A percentile compares a stretch with the other conserved stretches of the same genome.
phyloP scores from a whole-genome alignment of 2,888 invertebrate genomes.

The Alcis repandata region DNA sequence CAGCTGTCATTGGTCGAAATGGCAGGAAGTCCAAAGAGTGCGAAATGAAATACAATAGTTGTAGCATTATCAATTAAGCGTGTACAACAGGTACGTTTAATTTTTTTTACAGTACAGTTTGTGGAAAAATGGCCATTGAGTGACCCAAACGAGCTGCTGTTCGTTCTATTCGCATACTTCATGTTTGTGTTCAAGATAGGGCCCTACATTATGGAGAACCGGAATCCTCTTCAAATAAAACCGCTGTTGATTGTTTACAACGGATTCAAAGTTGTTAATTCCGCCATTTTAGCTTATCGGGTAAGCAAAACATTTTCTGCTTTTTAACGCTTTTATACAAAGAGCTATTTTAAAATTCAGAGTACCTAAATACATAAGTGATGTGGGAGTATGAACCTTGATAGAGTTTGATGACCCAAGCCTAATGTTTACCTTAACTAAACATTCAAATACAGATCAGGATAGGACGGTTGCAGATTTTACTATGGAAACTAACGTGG shows the following conservation, averaged over 20 bases:
- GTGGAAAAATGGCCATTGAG: conserved; percentile 90
- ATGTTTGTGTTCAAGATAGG: conserved; percentile 89
- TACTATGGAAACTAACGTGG: too few species aligned
- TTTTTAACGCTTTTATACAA: not conserved
- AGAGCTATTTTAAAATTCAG: not conserved
- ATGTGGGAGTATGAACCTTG: too few species aligned
- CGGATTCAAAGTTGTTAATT: conserved; percentile 87
- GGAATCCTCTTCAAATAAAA: conserved; percentile 87
- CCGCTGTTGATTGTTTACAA: conserved; percentile 88
- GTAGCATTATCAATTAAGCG: too few species aligned
- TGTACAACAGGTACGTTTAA: too few species aligned
- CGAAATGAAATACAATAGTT: too few species aligned
- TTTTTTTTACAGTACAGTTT: conserved; percentile 84
- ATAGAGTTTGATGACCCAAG: too few species aligned
- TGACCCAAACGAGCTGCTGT: conserved; percentile 86
- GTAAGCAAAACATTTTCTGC: conserved; percentile 62
- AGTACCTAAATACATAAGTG: not conserved
- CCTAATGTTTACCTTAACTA: too few species aligned
- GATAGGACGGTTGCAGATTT: too few species aligned
- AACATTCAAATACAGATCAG: too few species aligned
- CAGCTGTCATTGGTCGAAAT: too few species aligned
- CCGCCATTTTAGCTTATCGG: conserved; percentile 81
- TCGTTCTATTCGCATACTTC: conserved; percentile 87
- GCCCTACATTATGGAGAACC: conserved; percentile 88
- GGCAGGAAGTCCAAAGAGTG: too few species aligned